Base-by-base conservation (phyloP, 1,140 invertebrate species). In the Anastrepha ludens region DNA sequence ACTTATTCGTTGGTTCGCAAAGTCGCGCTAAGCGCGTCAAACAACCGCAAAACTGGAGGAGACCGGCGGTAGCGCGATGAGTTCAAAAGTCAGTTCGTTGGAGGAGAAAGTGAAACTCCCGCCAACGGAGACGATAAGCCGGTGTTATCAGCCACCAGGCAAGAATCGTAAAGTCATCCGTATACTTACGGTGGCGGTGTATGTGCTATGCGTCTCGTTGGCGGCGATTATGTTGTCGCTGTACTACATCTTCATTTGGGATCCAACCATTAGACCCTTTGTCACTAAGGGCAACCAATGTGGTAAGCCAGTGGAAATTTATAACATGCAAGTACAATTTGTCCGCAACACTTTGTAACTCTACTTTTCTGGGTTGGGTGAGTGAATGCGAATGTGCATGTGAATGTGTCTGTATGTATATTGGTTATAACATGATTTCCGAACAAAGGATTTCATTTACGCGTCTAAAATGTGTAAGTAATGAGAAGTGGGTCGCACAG, bases 161-260 rank as follows among this genome's bases (percentile, higher is more conserved):
- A 91, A 90, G 88, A 97, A 98, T 91, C 97, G 97, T 93, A 98
- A 98, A 94, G 94, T 97, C 90, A 95, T 99, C 59, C 95, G 98
- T n/a, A 97, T 99, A 86, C 94, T 99, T 87, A 99, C 98, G 2
- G 98, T 99, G 58, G 95, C 99, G 88, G 98, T 98, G 9, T 99
- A 99, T 94, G 96, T 99, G 85, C 96, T 99, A 91, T 98, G 97
- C 89, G 98, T 99, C 88, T 99, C 98, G 15, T 94, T 98, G 88
- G 98, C 98, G 0, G 98, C 98, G 6, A 98, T 99, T 89, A 97
- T 99, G 92, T 95, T 99, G 44, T 98, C 98, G 0, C 94, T 99
- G 13, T 99, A 99, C 94, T 99, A 99, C 94, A 96, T 98, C 88
- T 98, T 99, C 93, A 95, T 99, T 88, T 99, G 98, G 98, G 96